Evolutionary conservation across 2,113 vertebrate species (phyloP).

Genomic region (Rhinolophus sinicus): DNA sequence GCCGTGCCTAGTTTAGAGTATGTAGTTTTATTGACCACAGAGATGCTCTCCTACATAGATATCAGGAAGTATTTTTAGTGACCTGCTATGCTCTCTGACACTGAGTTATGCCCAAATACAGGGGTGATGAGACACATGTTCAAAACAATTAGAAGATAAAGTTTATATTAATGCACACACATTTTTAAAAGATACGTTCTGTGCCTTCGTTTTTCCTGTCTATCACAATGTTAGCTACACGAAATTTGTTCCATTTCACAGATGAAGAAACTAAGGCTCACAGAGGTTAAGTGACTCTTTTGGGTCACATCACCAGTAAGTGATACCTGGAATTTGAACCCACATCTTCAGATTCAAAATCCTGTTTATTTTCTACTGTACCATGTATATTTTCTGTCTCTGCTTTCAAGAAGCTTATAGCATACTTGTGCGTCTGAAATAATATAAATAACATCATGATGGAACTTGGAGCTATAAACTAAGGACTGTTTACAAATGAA

Average conservation of each 20-base stretch:
- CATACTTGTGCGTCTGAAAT: neutral
- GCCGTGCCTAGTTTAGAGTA: neutral
- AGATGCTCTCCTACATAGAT: neutral
- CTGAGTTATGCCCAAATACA: neutral
- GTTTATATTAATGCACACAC: neutral
- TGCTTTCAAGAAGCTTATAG: conserved; percentile 2
- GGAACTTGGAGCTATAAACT: neutral
- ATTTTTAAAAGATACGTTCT: neutral
- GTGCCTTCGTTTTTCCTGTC: neutral
- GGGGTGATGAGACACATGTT: neutral
- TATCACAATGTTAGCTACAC: neutral
- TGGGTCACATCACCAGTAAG: neutral
- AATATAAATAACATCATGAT: conserved; percentile 17
- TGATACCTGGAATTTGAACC: neutral
- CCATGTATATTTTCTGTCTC: neutral
- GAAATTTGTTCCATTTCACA: neutral
- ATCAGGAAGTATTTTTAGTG: neutral
- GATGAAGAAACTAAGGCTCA: neutral
- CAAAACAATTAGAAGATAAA: conserved; percentile 12
- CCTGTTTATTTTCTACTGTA: neutral
- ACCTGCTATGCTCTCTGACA: neutral
- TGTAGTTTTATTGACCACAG: neutral
- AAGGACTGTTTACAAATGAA: neutral
- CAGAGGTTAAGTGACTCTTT: neutral
- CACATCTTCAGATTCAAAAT: neutral